phyloP scores from a whole-genome alignment of 2,113 vertebrate species.

The Leucosticte australis region DNA sequence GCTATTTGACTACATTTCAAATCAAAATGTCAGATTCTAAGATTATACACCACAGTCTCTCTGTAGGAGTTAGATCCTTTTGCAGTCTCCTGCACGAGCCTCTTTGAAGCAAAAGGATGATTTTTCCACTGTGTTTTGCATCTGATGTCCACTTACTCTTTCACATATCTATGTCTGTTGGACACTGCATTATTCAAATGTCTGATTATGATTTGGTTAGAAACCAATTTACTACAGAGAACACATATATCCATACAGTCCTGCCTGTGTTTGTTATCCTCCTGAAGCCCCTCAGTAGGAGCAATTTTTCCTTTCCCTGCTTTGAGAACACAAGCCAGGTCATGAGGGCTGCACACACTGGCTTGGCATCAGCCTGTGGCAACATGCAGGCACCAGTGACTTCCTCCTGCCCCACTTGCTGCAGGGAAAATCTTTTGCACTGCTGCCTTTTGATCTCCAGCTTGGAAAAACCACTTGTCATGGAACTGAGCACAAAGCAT shows the following conservation, averaged over 20 bases:
- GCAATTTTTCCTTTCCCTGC: neutral
- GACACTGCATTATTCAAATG: neutral
- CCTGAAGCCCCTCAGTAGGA: neutral
- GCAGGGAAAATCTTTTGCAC: neutral
- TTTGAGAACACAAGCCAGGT: neutral
- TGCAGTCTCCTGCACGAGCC: neutral
- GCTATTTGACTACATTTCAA: neutral
- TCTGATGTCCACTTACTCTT: rapidly evolving
- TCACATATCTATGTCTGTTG: neutral
- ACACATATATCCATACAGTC: neutral
- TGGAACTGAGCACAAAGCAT: rapidly evolving
- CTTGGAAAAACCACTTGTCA: neutral
- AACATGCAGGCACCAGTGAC: neutral
- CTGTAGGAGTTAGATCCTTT: neutral
- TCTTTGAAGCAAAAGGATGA: neutral
- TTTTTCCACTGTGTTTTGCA: neutral
- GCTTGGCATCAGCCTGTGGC: neutral
- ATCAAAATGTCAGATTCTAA: neutral
- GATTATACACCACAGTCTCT: neutral
- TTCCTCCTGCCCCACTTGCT: neutral
- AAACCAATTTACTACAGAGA: neutral
- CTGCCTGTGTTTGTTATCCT: neutral
- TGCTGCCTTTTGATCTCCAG: neutral
- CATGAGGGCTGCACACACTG: rapidly evolving
- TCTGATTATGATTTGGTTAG: neutral